Conservation (phyloP, 2,888 invertebrate genomes). For the Cephus sareptanus region DNA sequence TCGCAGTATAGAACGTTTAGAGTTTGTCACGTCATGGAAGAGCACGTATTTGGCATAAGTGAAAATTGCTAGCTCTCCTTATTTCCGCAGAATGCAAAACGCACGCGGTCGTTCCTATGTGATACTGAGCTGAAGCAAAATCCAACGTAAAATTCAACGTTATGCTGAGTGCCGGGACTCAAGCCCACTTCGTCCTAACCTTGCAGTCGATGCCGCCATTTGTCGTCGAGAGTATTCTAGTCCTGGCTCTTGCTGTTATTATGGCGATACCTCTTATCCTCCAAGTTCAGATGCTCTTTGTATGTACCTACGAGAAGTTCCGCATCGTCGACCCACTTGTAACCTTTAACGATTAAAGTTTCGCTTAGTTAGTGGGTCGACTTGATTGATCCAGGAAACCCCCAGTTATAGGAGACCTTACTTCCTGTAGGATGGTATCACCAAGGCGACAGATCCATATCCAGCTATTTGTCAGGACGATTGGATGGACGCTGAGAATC, state of each 20-base stretch:
- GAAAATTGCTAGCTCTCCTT: not conserved
- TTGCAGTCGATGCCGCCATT: conserved; percentile 51
- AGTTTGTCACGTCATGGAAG: not conserved
- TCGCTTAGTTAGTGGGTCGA: not conserved
- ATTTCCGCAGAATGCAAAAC: not conserved
- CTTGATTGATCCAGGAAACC: not conserved
- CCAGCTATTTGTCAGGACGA: not conserved
- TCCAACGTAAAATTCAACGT: conserved; percentile 26
- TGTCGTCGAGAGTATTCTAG: conserved; percentile 50
- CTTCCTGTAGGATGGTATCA: not conserved
- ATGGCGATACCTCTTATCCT: conserved; percentile 52
- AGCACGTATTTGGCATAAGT: not conserved
- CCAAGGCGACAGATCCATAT: not conserved
- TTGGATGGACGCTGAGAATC: conserved; percentile 12
- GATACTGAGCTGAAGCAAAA: not conserved
- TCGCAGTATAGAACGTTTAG: not conserved
- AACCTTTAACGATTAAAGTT: not conserved
- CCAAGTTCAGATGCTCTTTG: conserved; percentile 45
- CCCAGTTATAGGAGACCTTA: not conserved
- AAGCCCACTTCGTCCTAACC: conserved; percentile 49
- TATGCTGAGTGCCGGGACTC: conserved; percentile 48
- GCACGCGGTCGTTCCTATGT: not conserved
- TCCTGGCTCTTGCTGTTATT: conserved; percentile 46
- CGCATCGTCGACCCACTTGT: not conserved
- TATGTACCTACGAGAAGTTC: conserved; percentile 32